These are phyloP conservation scores for Melieria crassipennis DNA, from an alignment of 2,888 invertebrate species.

Conservation along the genomic window DNA sequence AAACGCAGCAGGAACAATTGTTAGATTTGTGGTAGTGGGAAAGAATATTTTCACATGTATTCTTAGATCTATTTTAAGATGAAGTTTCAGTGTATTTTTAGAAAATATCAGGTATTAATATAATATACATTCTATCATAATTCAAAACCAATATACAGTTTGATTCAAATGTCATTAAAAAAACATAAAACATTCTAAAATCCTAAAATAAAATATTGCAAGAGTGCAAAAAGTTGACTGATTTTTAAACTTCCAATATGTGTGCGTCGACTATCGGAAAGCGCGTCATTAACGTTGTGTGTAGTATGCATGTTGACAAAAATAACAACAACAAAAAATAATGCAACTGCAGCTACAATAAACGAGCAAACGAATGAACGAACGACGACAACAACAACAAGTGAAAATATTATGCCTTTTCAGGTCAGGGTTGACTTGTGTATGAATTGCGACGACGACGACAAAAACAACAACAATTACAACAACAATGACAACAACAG, in stretches of 20 bases:
- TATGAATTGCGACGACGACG: conserved; percentile 26
- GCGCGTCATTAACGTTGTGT: neutral
- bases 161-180: no score
- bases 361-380: conserved; percentile 2
- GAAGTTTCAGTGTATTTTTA: no score
- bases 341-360: conserved; percentile 32
- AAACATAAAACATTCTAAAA: no score
- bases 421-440: conserved; percentile 32
- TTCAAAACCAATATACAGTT: no score
- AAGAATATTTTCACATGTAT: no score
- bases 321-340: neutral
- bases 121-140: no score
- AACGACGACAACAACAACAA: neutral
- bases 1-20: no score
- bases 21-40: no score
- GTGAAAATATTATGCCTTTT: conserved; percentile 27
- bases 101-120: no score
- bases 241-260: neutral
- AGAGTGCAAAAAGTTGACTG: no score
- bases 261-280: conserved; percentile 1
- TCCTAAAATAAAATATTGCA: no score
- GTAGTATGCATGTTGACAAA: neutral
- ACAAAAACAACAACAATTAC: conserved; percentile 31
- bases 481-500: conserved; percentile 34
- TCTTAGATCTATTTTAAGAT: no score